phyloP scores from a whole-genome alignment of 2,888 invertebrate species.

The Trachelus troglodyta region DNA sequence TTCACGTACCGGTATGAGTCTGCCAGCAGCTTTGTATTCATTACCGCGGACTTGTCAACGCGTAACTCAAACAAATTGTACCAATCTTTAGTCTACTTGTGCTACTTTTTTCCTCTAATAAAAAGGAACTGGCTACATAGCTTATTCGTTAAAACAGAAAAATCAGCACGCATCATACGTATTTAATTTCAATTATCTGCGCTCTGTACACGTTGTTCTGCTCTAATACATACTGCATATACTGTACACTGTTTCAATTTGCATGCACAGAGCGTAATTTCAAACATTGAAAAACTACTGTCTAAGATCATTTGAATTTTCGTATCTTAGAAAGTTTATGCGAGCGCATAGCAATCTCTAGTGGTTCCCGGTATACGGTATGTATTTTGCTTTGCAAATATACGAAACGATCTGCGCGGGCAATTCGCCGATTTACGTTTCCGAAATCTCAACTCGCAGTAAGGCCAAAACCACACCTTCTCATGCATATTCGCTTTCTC shows the following conservation, averaged over 20 bases:
- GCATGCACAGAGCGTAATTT: background rate
- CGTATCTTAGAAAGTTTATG: background rate
- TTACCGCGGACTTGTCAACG: constrained; percentile 49
- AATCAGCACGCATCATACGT: background rate
- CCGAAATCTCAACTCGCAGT: constrained; percentile 51
- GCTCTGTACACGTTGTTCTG: background rate
- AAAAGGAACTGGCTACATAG: background rate
- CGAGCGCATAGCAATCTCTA: background rate
- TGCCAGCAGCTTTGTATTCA: constrained; percentile 54
- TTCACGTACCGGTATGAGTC: constrained; percentile 23
- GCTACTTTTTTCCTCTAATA: background rate
- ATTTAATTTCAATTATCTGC: background rate
- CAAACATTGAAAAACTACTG: background rate
- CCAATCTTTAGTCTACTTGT: constrained; percentile 18
- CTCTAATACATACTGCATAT: background rate
- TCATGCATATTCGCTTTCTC: constrained; percentile 57
- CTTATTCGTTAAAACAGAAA: background rate
- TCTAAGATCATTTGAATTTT: background rate
- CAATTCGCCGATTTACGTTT: constrained; percentile 54
- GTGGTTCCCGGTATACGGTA: background rate
- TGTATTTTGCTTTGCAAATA: constrained; percentile 57
- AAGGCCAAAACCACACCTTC: constrained; percentile 51
- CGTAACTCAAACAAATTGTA: constrained; percentile 58
- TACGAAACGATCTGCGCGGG: constrained; percentile 41
- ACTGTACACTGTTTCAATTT: background rate